Evolutionary conservation across 2,113 vertebrate genomes (phyloP).

Genomic region (Cephalopholis sonnerati): DNA sequence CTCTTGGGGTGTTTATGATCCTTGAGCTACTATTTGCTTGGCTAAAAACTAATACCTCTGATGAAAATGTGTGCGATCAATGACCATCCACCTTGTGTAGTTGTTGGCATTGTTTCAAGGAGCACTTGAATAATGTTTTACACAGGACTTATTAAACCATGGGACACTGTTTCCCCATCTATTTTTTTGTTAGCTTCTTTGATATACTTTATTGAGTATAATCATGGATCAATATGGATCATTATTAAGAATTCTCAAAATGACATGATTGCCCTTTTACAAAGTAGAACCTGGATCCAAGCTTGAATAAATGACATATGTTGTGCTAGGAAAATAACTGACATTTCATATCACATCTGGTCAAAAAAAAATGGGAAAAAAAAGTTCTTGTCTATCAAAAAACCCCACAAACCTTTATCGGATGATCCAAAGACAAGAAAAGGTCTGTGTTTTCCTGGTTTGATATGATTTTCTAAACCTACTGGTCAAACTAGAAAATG

Average conservation of each 20-base stretch:
- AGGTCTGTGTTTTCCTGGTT: background rate
- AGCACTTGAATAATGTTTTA: background rate
- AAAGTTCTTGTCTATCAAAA: background rate
- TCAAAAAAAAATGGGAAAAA: conserved; percentile 3
- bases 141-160: background rate
- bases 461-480: background rate
- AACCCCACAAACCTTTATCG: background rate
- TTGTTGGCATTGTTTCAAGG: background rate
- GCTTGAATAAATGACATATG: conserved; percentile 20
- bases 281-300: conserved; percentile 24
- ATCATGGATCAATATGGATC: conserved; percentile 15
- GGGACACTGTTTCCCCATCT: background rate
- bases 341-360: background rate
- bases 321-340: background rate
- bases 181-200: background rate
- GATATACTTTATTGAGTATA: background rate
- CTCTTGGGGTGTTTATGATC: background rate
- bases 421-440: background rate
- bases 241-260: conserved; percentile 23
- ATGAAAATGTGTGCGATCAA: background rate
- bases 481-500: background rate
- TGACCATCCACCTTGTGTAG: background rate
- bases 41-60: background rate
- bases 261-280: conserved; percentile 37
- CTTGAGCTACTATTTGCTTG: background rate